These are phyloP conservation scores for Lepidocyrtoides sp. DNA, from an alignment of 2,888 invertebrate species.

Conservation along the genomic window DNA sequence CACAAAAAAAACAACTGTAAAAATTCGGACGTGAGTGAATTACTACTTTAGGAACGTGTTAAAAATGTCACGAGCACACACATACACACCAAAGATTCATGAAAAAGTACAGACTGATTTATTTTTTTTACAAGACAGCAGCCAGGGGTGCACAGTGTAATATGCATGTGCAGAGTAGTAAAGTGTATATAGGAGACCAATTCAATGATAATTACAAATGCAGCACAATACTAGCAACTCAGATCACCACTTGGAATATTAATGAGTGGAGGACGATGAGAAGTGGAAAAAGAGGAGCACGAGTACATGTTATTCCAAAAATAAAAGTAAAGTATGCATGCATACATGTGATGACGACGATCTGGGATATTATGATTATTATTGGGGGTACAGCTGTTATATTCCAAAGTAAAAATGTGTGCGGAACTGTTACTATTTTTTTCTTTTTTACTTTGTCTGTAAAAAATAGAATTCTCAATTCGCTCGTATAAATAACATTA, in stretches of 20 bases:
- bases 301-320: constrained; percentile 3
- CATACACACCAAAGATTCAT: background rate
- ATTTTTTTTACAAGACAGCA: background rate
- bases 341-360: constrained; percentile 19
- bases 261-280: constrained; percentile 49
- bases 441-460: background rate
- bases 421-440: constrained; percentile 4
- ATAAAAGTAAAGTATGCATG: constrained; percentile 11
- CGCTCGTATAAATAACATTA: background rate
- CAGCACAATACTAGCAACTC: constrained; percentile 58
- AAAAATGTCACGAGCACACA: constrained; percentile 59
- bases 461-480: constrained; percentile 13
- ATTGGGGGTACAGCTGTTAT: background rate
- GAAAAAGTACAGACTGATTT: constrained; percentile 21
- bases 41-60: constrained; percentile 32
- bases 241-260: constrained; percentile 59
- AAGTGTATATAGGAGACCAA: constrained; percentile 18
- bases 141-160: background rate
- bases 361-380: constrained; percentile 12
- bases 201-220: constrained; percentile 74
- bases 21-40: constrained; percentile 33
- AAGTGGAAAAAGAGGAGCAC: background rate
- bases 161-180: background rate
- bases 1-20: constrained; percentile 13
- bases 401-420: background rate